A percentile compares a stretch with the other conserved stretches of the same genome.
These are phyloP conservation scores for Gobio occitaniae DNA, from an alignment of 2,797 vertebrate genomes.

Conservation along the genomic window DNA sequence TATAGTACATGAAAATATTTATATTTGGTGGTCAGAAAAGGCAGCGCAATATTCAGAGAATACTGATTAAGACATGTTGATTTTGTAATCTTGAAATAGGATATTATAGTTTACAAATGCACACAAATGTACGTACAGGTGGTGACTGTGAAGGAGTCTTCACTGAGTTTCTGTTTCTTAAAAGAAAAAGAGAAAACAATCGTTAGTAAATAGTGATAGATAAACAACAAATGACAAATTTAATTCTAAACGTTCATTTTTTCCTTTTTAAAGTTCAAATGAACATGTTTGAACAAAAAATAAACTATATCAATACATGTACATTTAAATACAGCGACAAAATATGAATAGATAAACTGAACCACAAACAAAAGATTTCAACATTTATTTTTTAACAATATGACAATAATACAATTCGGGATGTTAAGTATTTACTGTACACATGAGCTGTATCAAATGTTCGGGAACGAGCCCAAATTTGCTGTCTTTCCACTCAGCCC, in stretches of 20 bases:
- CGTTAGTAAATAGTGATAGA: not conserved
- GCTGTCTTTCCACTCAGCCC: not conserved
- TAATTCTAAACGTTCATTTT: not conserved
- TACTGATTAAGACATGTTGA: not conserved
- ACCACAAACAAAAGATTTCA: not conserved
- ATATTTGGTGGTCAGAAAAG: not conserved
- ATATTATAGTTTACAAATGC: not conserved
- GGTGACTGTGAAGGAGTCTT: conserved; percentile 80
- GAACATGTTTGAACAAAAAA: not conserved
- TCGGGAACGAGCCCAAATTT: not conserved
- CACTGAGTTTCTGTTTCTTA: conserved; percentile 83
- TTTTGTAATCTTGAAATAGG: not conserved
- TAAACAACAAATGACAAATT: not conserved
- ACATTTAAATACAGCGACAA: not conserved
- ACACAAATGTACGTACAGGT: conserved; percentile 71
- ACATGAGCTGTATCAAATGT: not conserved
- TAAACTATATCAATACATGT: not conserved
- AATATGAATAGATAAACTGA: not conserved
- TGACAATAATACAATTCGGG: not conserved
- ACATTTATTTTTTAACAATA: not conserved
- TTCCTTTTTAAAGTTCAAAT: no score
- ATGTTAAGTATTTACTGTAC: not conserved
- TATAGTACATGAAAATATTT: not conserved
- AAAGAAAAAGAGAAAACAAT: not conserved
- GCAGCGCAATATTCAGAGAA: not conserved